Percentiles rank a stretch among this genome's conserved stretches.
Evolutionary conservation across 2,797 vertebrate species (phyloP).

Genomic region (Galaxias olidus): DNA sequence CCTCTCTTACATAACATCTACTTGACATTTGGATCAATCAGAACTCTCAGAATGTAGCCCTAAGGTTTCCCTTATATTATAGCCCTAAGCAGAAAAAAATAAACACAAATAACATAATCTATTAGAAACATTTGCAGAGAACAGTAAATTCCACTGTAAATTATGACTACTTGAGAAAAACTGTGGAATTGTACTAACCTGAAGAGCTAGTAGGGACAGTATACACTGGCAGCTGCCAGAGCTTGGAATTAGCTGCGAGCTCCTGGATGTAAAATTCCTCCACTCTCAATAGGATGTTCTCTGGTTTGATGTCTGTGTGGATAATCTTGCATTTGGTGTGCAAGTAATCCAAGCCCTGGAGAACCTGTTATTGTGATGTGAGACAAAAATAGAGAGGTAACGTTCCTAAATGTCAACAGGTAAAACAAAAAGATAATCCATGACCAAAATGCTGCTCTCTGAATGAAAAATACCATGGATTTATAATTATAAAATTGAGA

Average conservation of each 20-base stretch:
- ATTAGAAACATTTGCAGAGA: no score
- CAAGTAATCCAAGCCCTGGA: constrained; percentile 87
- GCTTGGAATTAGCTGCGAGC: constrained; percentile 75
- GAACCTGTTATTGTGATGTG: constrained; percentile 64
- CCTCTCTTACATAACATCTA: no score
- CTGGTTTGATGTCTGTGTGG: constrained; percentile 93
- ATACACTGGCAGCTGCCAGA: constrained; percentile 76
- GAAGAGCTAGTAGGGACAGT: constrained; percentile 59
- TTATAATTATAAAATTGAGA: no score
- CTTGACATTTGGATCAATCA: no score
- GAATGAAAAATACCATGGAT: not conserved
- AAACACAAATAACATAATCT: no score
- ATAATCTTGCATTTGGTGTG: constrained; percentile 95
- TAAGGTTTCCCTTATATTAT: no score
- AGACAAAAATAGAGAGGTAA: constrained; percentile 22
- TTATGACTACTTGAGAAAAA: no score
- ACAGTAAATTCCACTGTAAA: no score
- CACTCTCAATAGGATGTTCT: constrained; percentile 84
- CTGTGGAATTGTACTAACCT: constrained; percentile 54
- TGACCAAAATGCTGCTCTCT: constrained; percentile 6
- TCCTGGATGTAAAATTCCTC: constrained; percentile 75
- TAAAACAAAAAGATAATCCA: constrained; percentile 15
- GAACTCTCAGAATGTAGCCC: no score
- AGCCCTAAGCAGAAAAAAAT: no score
- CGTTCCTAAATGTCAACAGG: not conserved